Evolutionary conservation across 1,140 invertebrate species (phyloP).

Genomic region (Acromyrmex heyeri): DNA sequence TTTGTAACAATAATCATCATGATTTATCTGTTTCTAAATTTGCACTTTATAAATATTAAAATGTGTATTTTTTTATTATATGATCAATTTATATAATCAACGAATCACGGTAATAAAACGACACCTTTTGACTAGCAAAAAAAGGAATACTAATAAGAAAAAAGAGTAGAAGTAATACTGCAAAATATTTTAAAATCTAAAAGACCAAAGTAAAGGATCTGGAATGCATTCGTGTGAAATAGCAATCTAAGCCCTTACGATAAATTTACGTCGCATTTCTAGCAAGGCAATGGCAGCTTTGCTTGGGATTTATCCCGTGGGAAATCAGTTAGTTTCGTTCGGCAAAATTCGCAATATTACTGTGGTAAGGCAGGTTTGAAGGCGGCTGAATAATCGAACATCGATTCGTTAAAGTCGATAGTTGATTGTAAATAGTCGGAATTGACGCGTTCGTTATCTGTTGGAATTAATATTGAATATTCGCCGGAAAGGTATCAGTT

Average conservation of each 20-base stretch:
- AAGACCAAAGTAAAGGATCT: constrained; percentile 50
- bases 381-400: constrained; percentile 67
- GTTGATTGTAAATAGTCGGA: constrained; percentile 19
- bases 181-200: constrained; percentile 24
- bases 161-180: not conserved
- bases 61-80: not conserved
- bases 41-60: not conserved
- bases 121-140: not conserved
- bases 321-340: constrained; percentile 78
- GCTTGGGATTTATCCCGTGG: constrained; percentile 76
- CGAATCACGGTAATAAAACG: not conserved
- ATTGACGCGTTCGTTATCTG: constrained; percentile 13
- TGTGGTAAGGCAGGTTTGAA: constrained; percentile 55
- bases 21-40: constrained; percentile 27
- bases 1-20: not conserved
- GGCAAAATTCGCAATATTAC: constrained; percentile 67
- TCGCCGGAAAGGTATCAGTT: not conserved
- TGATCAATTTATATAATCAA: not conserved
- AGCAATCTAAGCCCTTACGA: constrained; percentile 68
- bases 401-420: constrained; percentile 69
- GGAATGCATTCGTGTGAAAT: constrained; percentile 61
- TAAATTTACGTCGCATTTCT: constrained; percentile 72
- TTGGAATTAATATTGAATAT: constrained; percentile 13
- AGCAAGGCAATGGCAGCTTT: constrained; percentile 57
- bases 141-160: not conserved